Conservation (phyloP, 1,140 invertebrate species). For the Zelostemma sp. region DNA sequence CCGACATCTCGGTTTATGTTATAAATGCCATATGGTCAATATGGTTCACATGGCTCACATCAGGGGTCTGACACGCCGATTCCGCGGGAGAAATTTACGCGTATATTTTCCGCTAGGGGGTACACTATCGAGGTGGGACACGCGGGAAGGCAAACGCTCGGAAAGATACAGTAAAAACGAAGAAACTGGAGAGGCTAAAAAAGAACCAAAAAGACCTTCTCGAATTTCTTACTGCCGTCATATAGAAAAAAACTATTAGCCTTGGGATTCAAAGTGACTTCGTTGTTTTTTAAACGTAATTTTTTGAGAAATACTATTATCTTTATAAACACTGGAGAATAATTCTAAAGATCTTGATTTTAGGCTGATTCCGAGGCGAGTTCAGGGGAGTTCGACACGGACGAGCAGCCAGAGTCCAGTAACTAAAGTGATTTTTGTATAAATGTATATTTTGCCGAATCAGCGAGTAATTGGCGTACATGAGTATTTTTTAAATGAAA, state of each 20-base stretch:
- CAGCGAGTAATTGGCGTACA: conserved; percentile 16
- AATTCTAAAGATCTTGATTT: no score
- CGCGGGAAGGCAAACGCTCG: no score
- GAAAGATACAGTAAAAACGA: no score
- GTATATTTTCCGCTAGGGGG: no score
- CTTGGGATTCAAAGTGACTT: conserved; percentile 77
- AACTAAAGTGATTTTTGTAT: conserved; percentile 40
- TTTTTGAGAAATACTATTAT: no score
- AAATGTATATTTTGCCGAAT: conserved; percentile 22
- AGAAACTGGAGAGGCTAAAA: conserved; percentile 78
- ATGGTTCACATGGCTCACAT: no score
- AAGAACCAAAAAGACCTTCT: conserved; percentile 94
- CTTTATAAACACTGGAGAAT: no score
- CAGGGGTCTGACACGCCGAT: no score
- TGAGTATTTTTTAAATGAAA: not conserved
- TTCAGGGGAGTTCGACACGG: conserved; percentile 61
- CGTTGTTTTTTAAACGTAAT: not conserved
- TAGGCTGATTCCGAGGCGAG: conserved; percentile 64
- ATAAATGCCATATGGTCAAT: no score
- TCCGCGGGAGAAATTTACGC: no score
- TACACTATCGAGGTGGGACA: no score
- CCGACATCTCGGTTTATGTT: no score
- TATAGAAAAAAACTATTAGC: conserved; percentile 80
- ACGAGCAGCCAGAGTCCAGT: conserved; percentile 59
- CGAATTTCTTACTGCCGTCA: conserved; percentile 80